Evolutionary conservation across 2,113 vertebrate genomes (phyloP).

Genomic region (Acrocephalus arundinaceus): DNA sequence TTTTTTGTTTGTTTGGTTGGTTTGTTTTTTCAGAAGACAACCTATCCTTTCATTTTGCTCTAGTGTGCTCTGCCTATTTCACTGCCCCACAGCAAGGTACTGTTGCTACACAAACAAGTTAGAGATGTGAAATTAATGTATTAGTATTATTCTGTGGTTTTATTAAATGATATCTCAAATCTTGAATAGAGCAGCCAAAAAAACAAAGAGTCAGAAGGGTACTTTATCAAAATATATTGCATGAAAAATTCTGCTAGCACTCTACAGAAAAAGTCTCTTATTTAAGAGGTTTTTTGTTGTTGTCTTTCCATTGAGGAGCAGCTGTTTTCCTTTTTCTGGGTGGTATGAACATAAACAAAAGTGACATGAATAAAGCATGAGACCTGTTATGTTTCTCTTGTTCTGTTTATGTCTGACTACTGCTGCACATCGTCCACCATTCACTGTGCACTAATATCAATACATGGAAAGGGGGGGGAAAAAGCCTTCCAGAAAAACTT

Average conservation of each 20-base stretch:
- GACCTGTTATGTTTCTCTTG: neutral
- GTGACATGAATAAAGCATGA: conserved; percentile 42
- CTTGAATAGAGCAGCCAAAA: neutral
- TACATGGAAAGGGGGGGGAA: fast-evolving
- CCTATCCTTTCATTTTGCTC: conserved; percentile 28
- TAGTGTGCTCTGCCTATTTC: neutral
- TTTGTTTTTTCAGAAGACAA: neutral
- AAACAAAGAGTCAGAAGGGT: neutral
- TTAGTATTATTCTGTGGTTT: neutral
- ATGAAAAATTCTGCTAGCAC: neutral
- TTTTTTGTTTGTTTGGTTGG: neutral
- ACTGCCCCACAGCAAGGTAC: neutral
- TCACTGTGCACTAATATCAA: neutral
- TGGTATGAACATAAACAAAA: conserved; percentile 25
- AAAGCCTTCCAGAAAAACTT: neutral
- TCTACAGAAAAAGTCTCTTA: neutral
- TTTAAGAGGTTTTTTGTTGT: neutral
- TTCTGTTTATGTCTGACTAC: neutral
- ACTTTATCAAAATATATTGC: neutral
- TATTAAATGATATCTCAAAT: neutral
- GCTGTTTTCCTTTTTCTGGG: conserved; percentile 11
- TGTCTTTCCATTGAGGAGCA: neutral
- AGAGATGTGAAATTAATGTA: neutral
- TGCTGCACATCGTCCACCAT: neutral
- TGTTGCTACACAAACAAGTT: neutral